A percentile compares a stretch with the other conserved stretches of the same genome.
These are phyloP conservation scores for Scaptodrosophila latifasciaeformis DNA, from an alignment of 2,888 invertebrate species.

Conservation along the genomic window DNA sequence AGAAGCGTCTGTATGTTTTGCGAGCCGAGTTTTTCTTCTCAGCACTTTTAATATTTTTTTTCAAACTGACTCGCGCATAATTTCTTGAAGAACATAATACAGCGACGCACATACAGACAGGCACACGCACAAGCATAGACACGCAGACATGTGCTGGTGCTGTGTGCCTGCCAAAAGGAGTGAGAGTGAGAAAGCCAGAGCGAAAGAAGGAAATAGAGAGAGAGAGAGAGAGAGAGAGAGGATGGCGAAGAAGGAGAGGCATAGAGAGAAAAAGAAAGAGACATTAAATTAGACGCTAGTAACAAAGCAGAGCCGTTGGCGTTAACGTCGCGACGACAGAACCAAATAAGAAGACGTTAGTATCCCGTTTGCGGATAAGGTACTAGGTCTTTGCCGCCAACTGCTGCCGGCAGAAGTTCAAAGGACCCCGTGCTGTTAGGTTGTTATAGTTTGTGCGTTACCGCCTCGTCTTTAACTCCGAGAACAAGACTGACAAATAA, in stretches of 20 bases:
- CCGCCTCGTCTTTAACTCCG: not conserved
- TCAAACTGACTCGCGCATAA: slow-evolving; percentile 46
- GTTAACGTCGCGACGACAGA: slow-evolving; percentile 27
- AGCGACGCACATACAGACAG: slow-evolving; percentile 23
- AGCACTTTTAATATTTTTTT: slow-evolving; percentile 29
- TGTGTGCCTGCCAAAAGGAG: too few relatives aligned
- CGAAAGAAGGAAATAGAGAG: too few relatives aligned
- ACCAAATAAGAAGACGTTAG: slow-evolving; percentile 51
- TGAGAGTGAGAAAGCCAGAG: too few relatives aligned
- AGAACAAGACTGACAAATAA: not conserved
- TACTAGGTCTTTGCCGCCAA: slow-evolving; percentile 38
- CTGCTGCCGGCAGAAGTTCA: slow-evolving; percentile 69
- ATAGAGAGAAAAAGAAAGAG: slow-evolving; percentile 44
- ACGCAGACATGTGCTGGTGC: not conserved
- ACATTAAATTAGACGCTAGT: slow-evolving; percentile 40
- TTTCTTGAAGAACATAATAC: slow-evolving; percentile 66
- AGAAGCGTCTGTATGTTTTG: too few relatives aligned
- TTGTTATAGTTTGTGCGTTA: slow-evolving; percentile 41
- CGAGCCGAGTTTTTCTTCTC: slow-evolving; percentile 38
- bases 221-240: too few relatives aligned
- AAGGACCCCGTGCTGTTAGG: slow-evolving; percentile 72
- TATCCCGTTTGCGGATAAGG: slow-evolving; percentile 70
- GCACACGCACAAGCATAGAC: not conserved
- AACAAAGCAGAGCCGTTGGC: slow-evolving; percentile 34
- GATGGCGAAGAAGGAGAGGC: slow-evolving; percentile 1